phyloP scores from a whole-genome alignment of 2,797 vertebrate species.

The Parauchenoglanis punctatus region DNA sequence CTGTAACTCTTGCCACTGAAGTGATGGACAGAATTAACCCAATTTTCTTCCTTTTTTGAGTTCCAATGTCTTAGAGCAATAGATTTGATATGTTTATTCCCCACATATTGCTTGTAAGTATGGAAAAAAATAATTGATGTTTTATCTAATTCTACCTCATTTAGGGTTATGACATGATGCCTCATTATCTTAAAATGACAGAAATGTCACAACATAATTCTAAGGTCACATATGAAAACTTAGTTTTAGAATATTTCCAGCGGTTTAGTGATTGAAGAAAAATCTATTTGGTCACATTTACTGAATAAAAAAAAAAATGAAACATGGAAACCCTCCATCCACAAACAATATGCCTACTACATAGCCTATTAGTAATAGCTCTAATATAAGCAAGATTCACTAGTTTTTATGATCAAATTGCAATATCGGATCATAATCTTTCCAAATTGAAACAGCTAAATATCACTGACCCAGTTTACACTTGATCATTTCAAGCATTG shows the following conservation, averaged over 20 bases:
- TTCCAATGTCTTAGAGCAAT: background rate
- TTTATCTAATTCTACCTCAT: background rate
- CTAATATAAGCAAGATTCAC: background rate
- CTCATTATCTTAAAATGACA: background rate
- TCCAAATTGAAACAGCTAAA: background rate
- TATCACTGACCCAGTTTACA: conserved; percentile 1
- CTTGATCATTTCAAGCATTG: background rate
- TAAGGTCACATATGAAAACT: background rate
- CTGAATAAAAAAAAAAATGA: background rate
- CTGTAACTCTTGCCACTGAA: conserved; percentile 17
- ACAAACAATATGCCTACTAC: background rate
- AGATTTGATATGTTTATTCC: background rate
- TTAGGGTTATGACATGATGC: background rate
- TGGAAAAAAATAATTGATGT: background rate
- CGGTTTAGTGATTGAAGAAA: background rate
- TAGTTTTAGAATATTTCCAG: background rate
- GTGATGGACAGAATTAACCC: background rate
- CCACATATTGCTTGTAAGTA: background rate
- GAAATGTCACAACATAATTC: background rate
- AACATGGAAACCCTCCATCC: background rate
- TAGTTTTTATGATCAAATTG: background rate
- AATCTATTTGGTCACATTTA: background rate
- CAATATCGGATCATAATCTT: background rate
- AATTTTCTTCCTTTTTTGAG: background rate
- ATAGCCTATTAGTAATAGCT: background rate